Conservation (phyloP, 2,888 invertebrate genomes). For the Tenthredo notha region DNA sequence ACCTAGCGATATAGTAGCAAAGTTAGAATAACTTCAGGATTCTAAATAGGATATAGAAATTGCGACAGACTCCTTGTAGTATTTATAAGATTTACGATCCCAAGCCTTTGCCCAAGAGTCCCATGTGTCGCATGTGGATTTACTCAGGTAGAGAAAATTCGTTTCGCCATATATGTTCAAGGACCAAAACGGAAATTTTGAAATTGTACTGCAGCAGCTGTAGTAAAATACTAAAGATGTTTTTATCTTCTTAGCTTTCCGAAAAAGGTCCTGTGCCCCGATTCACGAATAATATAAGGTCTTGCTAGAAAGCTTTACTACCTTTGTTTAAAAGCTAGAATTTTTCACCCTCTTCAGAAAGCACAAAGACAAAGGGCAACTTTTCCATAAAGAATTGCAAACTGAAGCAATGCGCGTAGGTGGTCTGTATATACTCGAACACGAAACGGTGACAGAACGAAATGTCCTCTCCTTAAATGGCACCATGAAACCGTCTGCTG, state of each 20-base stretch:
- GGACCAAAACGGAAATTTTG: background rate
- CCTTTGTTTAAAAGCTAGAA: constrained; percentile 22
- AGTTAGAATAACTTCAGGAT: constrained; percentile 21
- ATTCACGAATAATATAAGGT: background rate
- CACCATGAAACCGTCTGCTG: constrained; percentile 61
- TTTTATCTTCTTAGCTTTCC: background rate
- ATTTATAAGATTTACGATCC: constrained; percentile 42
- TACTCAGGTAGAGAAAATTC: background rate
- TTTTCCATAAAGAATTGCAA: constrained; percentile 22
- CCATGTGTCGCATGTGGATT: constrained; percentile 6
- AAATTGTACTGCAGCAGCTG: background rate
- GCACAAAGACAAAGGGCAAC: constrained; percentile 23
- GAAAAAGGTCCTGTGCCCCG: background rate
- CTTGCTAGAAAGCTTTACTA: background rate
- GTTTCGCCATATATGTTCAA: background rate
- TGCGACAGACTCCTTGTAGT: constrained; percentile 8
- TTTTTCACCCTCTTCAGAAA: background rate
- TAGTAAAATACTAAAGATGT: background rate
- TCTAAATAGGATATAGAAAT: constrained; percentile 16
- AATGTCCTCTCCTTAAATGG: constrained; percentile 77
- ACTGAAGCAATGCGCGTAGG: constrained; percentile 68
- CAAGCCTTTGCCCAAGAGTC: background rate
- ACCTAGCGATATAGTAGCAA: background rate
- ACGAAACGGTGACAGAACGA: constrained; percentile 76
- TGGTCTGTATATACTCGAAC: constrained; percentile 71